Evolutionary conservation across 2,888 invertebrate species (phyloP), one percentile per base, ranked within the genome.

Genomic region (Agrotis exclamationis): DNA sequence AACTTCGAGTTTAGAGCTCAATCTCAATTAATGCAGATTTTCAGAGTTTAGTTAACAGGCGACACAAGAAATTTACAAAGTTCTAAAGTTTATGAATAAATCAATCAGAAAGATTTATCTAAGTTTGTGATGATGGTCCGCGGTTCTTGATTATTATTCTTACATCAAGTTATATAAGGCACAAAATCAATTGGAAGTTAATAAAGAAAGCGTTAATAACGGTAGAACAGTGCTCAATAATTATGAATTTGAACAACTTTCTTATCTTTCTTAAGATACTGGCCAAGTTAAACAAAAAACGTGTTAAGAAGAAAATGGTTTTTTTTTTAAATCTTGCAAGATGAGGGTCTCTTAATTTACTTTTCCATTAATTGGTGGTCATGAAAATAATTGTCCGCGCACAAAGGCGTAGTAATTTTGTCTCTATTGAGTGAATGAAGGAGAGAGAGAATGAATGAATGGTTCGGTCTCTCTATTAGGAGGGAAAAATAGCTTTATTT

Each of bases 321-420:
- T 78, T 80, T 76, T 74, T 63, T 66, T 65, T 68, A 71, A 82
- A 84, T 76, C 72, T 79, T 63, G 59, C 54, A 65, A 65, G 76
- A 72, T 77, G 76, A 80, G 82, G 63, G 60, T 53, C 74, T 81
- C 70, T 58, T 77, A 83, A 86, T 84, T 84, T 81, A 83, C 75
- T 75, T 84, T 71, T 63, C 39, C 64, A 72, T 65, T 83, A 85
- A 85, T 84, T 84, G 74, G 81, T 54, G 79, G 79, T 71, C 69
- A 74, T 76, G 80, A 80, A 82, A 83, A 82, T 86, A 79, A 82
- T 84, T 75, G 69, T 68, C 69, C 62, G 74, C 63, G 74, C 74
- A 86, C 83, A 83, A 88, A 85, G 81, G 81, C 79, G 33, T 75
- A 80, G 79, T 84, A 85, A 88, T 87, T 87, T 84, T 83, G 81